Conservation (phyloP, 2,888 invertebrate species). For the Tetropium fuscum region DNA sequence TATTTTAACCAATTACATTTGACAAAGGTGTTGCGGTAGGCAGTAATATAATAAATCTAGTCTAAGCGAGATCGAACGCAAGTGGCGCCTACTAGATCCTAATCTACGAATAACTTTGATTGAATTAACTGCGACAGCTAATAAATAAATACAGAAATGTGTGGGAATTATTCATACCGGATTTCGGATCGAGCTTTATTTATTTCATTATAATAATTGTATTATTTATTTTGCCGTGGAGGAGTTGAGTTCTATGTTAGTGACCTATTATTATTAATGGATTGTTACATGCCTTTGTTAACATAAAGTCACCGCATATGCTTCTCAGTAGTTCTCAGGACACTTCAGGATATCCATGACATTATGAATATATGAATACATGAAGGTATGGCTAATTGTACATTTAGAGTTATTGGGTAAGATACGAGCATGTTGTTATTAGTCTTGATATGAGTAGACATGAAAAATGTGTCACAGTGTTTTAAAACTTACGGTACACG, state of each 20-base stretch:
- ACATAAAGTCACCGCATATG: too few relatives aligned
- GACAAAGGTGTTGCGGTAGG: conserved; percentile 24
- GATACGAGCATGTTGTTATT: conserved; percentile 14
- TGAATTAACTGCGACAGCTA: conserved; percentile 25
- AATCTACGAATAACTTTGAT: conserved; percentile 28
- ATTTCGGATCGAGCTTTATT: conserved; percentile 14
- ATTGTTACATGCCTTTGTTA: neutral
- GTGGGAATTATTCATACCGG: conserved; percentile 19
- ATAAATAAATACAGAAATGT: conserved; percentile 19
- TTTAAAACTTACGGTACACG: conserved; percentile 36
- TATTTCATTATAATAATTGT: conserved; percentile 7
- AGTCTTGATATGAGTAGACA: conserved; percentile 6
- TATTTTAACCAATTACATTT: conserved; percentile 14
- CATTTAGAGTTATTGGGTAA: conserved; percentile 12
- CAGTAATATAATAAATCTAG: conserved; percentile 25
- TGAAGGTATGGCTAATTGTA: conserved; percentile 17
- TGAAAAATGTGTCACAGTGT: conserved; percentile 29
- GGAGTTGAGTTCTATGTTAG: conserved; percentile 3
- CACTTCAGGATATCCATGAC: too few relatives aligned
- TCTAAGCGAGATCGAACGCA: conserved; percentile 24
- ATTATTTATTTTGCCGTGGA: conserved; percentile 4
- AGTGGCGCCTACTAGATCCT: conserved; percentile 33
- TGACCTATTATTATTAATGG: neutral
- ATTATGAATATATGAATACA: too few relatives aligned
- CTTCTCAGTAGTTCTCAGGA: too few relatives aligned